Conservation (phyloP, 2,797 vertebrate genomes). For the Potorous gilbertii region DNA sequence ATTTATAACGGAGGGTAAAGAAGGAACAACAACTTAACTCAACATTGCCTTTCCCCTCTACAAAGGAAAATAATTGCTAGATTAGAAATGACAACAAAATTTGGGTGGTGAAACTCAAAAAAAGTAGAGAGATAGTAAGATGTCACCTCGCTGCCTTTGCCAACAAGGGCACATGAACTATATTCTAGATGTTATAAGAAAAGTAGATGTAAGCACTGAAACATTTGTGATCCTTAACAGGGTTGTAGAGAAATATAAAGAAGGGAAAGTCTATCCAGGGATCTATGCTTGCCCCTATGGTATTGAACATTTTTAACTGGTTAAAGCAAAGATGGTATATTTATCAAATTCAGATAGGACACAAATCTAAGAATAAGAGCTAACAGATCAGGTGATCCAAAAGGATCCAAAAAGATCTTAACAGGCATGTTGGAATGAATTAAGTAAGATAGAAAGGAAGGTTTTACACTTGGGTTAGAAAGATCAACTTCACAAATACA, state of each 20-base stretch:
- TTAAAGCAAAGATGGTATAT: not conserved
- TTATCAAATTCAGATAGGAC: not conserved
- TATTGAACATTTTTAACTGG: not conserved
- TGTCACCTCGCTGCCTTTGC: not conserved
- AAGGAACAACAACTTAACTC: not conserved
- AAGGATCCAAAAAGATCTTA: not conserved
- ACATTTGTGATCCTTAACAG: not conserved
- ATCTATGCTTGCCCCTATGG: not conserved
- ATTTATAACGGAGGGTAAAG: not conserved
- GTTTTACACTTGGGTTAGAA: not conserved
- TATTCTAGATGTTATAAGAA: not conserved
- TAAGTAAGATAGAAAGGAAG: not conserved
- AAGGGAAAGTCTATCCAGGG: not conserved
- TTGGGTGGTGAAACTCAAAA: not conserved
- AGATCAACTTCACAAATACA: not conserved
- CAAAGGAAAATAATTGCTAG: not conserved
- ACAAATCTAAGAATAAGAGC: not conserved
- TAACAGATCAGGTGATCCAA: not conserved
- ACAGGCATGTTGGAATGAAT: not conserved
- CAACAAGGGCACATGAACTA: not conserved
- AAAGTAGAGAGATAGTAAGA: not conserved
- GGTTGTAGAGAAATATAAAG: not conserved
- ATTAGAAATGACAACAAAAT: not conserved
- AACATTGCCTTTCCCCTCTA: not conserved
- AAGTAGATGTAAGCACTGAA: not conserved